Conservation (phyloP, 2,113 vertebrate species). For the Gambusia affinis region DNA sequence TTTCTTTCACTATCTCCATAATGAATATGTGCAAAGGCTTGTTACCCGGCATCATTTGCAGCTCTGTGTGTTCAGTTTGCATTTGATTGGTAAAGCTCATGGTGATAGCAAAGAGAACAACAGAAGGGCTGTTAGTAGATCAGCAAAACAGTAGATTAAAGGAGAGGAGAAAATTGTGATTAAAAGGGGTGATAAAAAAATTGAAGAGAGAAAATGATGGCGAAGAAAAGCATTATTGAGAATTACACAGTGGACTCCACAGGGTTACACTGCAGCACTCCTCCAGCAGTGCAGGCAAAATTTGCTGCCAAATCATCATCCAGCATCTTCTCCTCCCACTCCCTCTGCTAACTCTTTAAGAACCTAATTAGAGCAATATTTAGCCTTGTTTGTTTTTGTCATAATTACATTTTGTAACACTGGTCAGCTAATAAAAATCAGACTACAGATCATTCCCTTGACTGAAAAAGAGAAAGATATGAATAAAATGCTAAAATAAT, state of each 20-base stretch:
- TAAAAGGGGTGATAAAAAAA: not conserved
- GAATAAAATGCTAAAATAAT: not conserved
- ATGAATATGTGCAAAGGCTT: constrained; percentile 44
- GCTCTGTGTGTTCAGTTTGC: constrained; percentile 58
- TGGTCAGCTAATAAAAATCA: constrained; percentile 57
- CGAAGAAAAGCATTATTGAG: constrained; percentile 8
- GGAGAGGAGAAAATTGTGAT: not conserved
- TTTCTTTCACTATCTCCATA: constrained; percentile 34
- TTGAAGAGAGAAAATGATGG: not conserved
- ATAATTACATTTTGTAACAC: constrained; percentile 38
- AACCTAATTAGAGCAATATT: constrained; percentile 65
- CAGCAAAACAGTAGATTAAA: not conserved
- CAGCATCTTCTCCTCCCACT: constrained; percentile 22
- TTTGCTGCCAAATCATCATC: constrained; percentile 46
- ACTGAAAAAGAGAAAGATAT: constrained; percentile 17
- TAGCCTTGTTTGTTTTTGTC: constrained; percentile 54
- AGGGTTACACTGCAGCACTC: constrained; percentile 26
- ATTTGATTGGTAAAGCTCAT: constrained; percentile 48
- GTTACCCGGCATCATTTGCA: constrained; percentile 53
- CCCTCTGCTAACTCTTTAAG: constrained; percentile 32
- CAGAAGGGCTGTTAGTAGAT: not conserved
- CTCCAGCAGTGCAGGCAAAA: constrained; percentile 45
- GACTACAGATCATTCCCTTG: constrained; percentile 16
- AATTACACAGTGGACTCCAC: constrained; percentile 5
- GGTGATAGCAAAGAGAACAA: not conserved